Conservation (phyloP, 1,140 invertebrate genomes). For the Maniola jurtina region DNA sequence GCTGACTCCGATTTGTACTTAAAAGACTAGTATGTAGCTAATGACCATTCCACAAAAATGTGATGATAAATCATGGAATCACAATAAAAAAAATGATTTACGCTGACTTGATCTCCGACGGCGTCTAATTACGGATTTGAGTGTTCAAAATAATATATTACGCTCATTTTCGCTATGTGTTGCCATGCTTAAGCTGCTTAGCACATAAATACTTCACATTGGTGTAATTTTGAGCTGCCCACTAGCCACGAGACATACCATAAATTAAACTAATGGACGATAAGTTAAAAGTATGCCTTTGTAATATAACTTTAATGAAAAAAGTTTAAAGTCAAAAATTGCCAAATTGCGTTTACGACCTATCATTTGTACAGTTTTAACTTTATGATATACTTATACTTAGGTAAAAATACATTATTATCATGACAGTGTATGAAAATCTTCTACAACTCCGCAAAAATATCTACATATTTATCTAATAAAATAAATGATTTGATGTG, state of each 20-base stretch:
- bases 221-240: not conserved
- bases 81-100: constrained; percentile 8
- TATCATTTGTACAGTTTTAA: too few relatives aligned
- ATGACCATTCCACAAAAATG: not conserved
- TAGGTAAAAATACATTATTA: too few relatives aligned
- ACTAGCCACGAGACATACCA: not conserved
- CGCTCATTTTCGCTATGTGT: constrained; percentile 5
- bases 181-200: constrained; percentile 5
- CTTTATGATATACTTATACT: too few relatives aligned
- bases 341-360: too few relatives aligned
- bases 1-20: constrained; percentile 22
- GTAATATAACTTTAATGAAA: too few relatives aligned
- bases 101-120: not conserved
- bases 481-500: too few relatives aligned
- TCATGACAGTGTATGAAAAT: too few relatives aligned
- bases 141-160: constrained; percentile 4
- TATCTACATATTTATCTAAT: too few relatives aligned
- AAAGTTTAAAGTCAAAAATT: too few relatives aligned
- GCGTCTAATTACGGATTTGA: constrained; percentile 11
- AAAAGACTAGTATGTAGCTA: not conserved
- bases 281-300: too few relatives aligned
- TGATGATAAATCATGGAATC: not conserved
- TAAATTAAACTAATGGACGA: constrained; percentile 2
- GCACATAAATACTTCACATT: not conserved
- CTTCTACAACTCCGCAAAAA: too few relatives aligned